Base-by-base conservation (phyloP, 2,113 vertebrate genomes). In the Halichoerus grypus region DNA sequence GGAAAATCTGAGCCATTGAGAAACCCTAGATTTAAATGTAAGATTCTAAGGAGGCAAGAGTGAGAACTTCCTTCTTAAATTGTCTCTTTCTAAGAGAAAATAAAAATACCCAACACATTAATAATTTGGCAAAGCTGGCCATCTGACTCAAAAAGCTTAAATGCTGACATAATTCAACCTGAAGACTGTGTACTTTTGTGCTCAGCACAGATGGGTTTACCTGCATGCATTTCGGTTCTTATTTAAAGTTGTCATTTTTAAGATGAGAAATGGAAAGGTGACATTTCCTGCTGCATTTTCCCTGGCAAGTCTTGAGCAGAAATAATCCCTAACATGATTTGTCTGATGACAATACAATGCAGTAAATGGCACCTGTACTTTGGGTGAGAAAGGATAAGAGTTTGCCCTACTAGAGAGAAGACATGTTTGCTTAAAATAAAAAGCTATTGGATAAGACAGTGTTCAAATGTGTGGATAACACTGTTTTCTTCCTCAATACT, bases 221-320 rank as follows among this genome's bases (percentile, higher is more conserved):
- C 92, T 88, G 69, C 65, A 91, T 95, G 92, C 88, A 92, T 96
- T 95, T 96, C 84, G 22, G 92, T 91, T 94, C 90, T 95, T 89
- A 89, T 88, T 97, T 97, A 97, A 94, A 39, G 82, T 61, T 74
- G 61, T 76, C 26, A 0, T 91, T 46, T 93, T 96, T 91, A 92
- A 94, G 84, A 92, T 92, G 97, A 97, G 84, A 96, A 94, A 83
- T 90, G 90, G 80, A 94, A 79, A 95, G 84, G 18, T 97, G 96
- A 90, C 96, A 93, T 97, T 97, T 95, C 74, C 84, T 51, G 76
- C 92, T 82, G 80, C 31, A 33, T 96, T 94, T 96, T 96, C 81
- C 84, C 49, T 84, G 94, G 97, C 67, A 83, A 96, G 94, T 57
- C 65, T 74, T 51, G 79, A 94, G 42, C 74, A 97, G 96, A 96